phyloP scores from a whole-genome alignment of 1,140 invertebrate genomes.

The Bombus haemorrhoidalis region DNA sequence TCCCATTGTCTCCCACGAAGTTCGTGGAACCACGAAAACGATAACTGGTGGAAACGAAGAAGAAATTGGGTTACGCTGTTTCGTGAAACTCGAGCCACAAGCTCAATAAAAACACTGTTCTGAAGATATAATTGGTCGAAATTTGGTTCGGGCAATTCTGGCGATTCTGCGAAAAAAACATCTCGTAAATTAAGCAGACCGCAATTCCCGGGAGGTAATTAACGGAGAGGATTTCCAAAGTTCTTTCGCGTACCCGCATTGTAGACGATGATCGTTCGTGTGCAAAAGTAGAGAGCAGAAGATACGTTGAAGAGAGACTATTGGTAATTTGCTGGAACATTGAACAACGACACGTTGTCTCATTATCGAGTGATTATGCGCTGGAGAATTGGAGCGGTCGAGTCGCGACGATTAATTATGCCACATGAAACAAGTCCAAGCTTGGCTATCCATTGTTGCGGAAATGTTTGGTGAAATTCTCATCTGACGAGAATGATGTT shows the following conservation, averaged over 20 bases:
- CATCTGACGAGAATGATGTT: neutral
- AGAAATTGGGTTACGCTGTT: neutral
- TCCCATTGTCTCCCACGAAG: neutral
- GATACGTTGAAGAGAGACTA: slow-evolving; percentile 22
- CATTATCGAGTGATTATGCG: slow-evolving; percentile 29
- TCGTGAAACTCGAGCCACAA: neutral
- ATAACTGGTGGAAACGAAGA: neutral
- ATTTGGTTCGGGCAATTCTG: neutral
- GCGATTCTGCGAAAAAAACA: neutral
- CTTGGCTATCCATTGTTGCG: neutral
- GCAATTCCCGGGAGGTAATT: slow-evolving; percentile 60
- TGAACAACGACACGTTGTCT: neutral
- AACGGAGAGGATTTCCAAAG: slow-evolving; percentile 35
- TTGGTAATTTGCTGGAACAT: slow-evolving; percentile 36
- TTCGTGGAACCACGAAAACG: neutral
- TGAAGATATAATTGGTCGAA: neutral
- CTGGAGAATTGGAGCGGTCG: neutral
- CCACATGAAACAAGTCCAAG: neutral
- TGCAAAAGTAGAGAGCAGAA: neutral
- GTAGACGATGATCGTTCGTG: slow-evolving; percentile 24
- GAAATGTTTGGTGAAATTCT: neutral
- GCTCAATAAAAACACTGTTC: neutral
- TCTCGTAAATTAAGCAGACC: slow-evolving; percentile 38
- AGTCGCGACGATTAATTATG: slow-evolving; percentile 8
- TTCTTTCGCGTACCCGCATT: neutral